A percentile compares a stretch with the other conserved stretches of the same genome.
These are phyloP conservation scores for Poeciliopsis retropinna DNA, from an alignment of 2,113 vertebrate genomes.

Conservation along the genomic window DNA sequence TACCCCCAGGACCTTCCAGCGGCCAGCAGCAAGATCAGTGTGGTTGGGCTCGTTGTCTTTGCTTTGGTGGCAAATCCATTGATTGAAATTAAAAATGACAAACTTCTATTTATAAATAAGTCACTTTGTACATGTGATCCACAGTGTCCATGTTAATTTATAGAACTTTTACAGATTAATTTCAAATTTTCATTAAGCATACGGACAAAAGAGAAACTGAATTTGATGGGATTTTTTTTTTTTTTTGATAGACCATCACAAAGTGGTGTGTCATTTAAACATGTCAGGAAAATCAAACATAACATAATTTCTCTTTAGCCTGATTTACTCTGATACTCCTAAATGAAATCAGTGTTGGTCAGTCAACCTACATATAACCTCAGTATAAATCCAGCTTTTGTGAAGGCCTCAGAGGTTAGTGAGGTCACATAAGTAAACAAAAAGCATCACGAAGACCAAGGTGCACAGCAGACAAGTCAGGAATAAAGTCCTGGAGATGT, in stretches of 20 bases:
- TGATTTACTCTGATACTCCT: not conserved
- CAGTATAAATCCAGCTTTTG: no score
- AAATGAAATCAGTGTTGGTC: no score
- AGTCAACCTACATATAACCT: no score
- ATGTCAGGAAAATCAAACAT: no score
- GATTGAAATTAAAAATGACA: constrained; percentile 4
- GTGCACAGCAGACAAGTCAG: not conserved
- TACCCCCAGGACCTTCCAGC: constrained; percentile 40
- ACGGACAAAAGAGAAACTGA: no score
- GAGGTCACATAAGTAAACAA: not conserved
- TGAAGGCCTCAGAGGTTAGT: not conserved
- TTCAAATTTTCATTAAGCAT: no score
- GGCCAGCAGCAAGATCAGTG: constrained; percentile 31
- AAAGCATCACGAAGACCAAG: not conserved
- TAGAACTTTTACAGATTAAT: not conserved
- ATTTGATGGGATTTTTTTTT: no score
- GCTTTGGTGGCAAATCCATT: constrained; percentile 10
- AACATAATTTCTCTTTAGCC: not conserved
- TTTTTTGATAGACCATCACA: no score
- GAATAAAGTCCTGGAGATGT: not conserved
- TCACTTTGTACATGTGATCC: not conserved
- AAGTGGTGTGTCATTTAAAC: no score
- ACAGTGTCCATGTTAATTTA: not conserved
- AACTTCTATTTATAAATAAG: constrained; percentile 30
- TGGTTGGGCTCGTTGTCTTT: constrained; percentile 31